These are phyloP conservation scores for Genyomyrus donnyi DNA, from an alignment of 2,113 vertebrate genomes.

Conservation along the genomic window DNA sequence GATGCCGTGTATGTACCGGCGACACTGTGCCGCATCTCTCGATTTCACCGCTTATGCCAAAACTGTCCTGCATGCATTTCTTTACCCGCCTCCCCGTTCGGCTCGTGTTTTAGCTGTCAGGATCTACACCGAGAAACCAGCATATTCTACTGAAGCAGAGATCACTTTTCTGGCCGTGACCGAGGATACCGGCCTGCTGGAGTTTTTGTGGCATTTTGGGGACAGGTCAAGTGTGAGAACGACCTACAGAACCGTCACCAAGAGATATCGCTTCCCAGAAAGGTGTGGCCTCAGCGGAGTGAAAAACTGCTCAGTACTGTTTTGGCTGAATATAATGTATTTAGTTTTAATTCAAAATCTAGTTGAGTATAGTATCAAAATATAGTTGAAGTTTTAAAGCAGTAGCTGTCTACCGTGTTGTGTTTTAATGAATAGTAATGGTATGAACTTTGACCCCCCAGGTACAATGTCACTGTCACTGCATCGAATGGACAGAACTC, in stretches of 20 bases:
- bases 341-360: neutral
- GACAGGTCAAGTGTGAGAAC: conserved; percentile 49
- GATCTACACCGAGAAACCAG: conserved; percentile 53
- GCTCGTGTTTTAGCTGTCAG: conserved; percentile 39
- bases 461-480: conserved; percentile 57
- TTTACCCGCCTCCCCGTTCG: neutral
- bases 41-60: neutral
- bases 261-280: conserved; percentile 51
- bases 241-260: conserved; percentile 46
- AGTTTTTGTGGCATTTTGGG: conserved; percentile 69
- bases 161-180: conserved; percentile 56
- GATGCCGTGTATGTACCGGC: conserved; percentile 33
- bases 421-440: neutral
- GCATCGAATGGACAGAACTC: conserved; percentile 37
- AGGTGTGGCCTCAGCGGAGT: conserved; percentile 40
- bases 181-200: conserved; percentile 33
- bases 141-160: conserved; percentile 55
- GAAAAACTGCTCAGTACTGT: neutral
- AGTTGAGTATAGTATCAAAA: neutral
- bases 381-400: neutral
- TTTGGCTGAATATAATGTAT: neutral
- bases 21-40: neutral
- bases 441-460: conserved; percentile 26
- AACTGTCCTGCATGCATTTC: neutral
- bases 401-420: neutral